Evolutionary conservation across 2,113 vertebrate genomes (phyloP).

Genomic region (Chionis minor): DNA sequence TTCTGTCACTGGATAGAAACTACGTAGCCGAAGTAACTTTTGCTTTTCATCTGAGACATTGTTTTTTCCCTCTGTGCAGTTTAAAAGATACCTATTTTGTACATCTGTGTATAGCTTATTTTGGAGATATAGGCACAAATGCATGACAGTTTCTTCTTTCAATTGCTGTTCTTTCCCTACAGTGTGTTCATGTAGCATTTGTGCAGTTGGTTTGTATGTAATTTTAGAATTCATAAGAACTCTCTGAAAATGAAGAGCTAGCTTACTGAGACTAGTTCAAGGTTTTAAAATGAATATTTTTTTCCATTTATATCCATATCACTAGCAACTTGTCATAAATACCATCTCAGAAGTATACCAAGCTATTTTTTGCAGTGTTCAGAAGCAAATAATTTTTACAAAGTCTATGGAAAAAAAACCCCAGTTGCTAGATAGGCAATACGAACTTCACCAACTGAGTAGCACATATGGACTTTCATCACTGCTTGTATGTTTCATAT

Average conservation of each 20-base stretch:
- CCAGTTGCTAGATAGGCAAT: background rate
- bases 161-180: background rate
- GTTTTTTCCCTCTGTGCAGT: background rate
- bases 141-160: background rate
- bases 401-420: background rate
- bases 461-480: background rate
- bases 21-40: background rate
- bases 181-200: background rate
- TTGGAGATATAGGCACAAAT: background rate
- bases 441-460: background rate
- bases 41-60: background rate
- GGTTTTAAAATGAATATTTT: constrained; percentile 44
- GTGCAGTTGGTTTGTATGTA: background rate
- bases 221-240: constrained; percentile 51
- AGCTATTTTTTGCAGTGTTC: background rate
- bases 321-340: constrained; percentile 7
- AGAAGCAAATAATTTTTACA: background rate
- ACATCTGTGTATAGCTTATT: background rate
- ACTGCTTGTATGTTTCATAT: background rate
- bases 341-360: background rate
- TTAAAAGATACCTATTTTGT: background rate
- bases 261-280: background rate
- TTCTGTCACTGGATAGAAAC: background rate
- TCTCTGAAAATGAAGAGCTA: background rate
- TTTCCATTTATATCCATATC: constrained; percentile 43